Evolutionary conservation across 2,797 vertebrate species (phyloP).

Genomic region (Uromys caudimaculatus): DNA sequence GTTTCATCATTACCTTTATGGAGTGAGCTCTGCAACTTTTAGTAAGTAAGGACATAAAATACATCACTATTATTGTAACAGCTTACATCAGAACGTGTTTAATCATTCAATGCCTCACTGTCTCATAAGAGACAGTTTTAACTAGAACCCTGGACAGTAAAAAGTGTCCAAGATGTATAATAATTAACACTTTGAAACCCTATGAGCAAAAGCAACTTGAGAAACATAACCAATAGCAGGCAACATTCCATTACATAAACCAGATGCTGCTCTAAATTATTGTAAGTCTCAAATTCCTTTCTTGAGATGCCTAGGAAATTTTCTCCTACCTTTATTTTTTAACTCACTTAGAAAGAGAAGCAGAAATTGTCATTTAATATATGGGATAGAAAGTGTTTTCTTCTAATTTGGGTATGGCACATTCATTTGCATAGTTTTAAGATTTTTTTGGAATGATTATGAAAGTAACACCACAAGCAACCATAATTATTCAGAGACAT

Average conservation of each 20-base stretch:
- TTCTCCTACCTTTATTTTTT: slow-evolving; percentile 2
- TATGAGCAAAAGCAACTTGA: slow-evolving; percentile 34
- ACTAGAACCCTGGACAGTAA: background rate
- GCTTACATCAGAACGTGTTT: slow-evolving; percentile 35
- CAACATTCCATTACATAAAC: slow-evolving; percentile 6
- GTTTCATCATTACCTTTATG: slow-evolving; percentile 42
- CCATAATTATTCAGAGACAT: background rate
- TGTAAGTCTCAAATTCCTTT: slow-evolving; percentile 33
- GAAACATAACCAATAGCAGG: background rate
- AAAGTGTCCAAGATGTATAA: slow-evolving; percentile 7
- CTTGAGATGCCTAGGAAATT: slow-evolving; percentile 25
- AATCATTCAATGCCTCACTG: background rate
- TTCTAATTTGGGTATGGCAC: slow-evolving; percentile 27
- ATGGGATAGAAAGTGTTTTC: background rate
- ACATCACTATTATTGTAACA: background rate
- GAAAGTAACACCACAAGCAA: slow-evolving; percentile 35
- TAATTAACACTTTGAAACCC: background rate
- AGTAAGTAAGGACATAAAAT: slow-evolving; percentile 33
- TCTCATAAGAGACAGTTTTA: background rate
- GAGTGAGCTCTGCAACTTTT: background rate
- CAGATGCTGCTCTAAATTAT: background rate
- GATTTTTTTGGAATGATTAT: slow-evolving; percentile 15
- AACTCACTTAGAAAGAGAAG: slow-evolving; percentile 17
- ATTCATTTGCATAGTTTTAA: slow-evolving; percentile 48
- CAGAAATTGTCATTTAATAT: slow-evolving; percentile 29